Evolutionary conservation across 2,888 invertebrate genomes (phyloP).

Genomic region (Hemithea aestivaria): DNA sequence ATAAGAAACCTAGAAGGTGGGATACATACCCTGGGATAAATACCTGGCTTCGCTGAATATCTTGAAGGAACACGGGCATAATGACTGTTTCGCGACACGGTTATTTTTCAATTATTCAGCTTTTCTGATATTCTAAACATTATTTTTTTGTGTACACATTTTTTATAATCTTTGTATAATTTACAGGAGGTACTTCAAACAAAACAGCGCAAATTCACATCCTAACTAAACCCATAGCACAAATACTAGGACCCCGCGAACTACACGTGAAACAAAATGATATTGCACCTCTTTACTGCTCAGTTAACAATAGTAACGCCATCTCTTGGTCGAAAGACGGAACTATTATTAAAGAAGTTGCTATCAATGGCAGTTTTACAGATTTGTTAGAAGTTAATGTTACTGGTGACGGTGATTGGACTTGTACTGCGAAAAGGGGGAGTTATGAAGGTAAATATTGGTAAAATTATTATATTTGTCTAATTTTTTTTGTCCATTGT

Average conservation of each 20-base stretch:
- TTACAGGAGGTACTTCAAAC: constrained; percentile 54
- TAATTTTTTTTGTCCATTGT: too few relatives aligned
- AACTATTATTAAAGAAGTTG: constrained; percentile 26
- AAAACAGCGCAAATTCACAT: constrained; percentile 43
- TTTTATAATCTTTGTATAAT: too few relatives aligned
- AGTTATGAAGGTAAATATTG: constrained; percentile 43
- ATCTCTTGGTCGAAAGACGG: constrained; percentile 49
- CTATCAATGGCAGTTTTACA: constrained; percentile 33
- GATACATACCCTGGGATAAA: too few relatives aligned
- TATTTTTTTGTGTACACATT: too few relatives aligned
- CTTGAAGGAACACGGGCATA: too few relatives aligned
- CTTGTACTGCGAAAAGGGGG: constrained; percentile 46
- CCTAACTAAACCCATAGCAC: constrained; percentile 44
- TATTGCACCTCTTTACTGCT: constrained; percentile 45
- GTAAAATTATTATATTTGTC: too few relatives aligned
- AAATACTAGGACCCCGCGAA: constrained; percentile 55
- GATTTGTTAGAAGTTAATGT: constrained; percentile 47
- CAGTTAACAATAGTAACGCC: constrained; percentile 43
- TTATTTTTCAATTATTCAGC: too few relatives aligned
- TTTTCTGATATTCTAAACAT: too few relatives aligned
- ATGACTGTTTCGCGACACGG: too few relatives aligned
- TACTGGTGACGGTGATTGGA: constrained; percentile 49
- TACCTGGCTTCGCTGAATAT: too few relatives aligned
- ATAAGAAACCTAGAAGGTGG: too few relatives aligned
- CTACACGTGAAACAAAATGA: constrained; percentile 35